These are phyloP conservation scores for Eulacestoma nigropectus DNA, from an alignment of 2,113 vertebrate genomes.

Conservation along the genomic window DNA sequence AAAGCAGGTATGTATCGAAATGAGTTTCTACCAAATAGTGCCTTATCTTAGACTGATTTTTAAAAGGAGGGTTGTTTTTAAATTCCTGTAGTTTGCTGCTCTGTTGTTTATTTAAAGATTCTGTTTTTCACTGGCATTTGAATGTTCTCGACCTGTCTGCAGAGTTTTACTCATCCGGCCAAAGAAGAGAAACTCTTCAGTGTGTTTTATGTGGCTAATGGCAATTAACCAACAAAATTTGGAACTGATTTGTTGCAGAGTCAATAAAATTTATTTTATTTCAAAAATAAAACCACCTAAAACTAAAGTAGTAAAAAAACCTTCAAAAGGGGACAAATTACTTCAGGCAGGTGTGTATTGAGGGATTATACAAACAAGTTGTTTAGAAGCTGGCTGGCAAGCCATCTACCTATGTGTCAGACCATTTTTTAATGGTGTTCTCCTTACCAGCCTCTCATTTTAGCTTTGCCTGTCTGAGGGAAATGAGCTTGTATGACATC, in stretches of 20 bases:
- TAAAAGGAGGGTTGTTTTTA: not conserved
- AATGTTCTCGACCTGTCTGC: accelerated
- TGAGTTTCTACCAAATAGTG: not conserved
- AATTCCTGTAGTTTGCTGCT: not conserved
- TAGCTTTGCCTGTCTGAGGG: not conserved
- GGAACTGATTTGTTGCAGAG: not conserved
- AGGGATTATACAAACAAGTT: not conserved
- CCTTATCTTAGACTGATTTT: not conserved
- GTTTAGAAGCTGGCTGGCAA: not conserved
- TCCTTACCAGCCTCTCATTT: not conserved
- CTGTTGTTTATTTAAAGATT: not conserved
- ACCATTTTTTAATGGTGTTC: not conserved
- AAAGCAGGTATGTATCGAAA: not conserved
- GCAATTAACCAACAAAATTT: not conserved
- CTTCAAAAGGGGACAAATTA: not conserved
- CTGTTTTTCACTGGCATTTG: not conserved
- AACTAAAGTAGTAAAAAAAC: not conserved
- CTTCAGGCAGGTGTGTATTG: not conserved
- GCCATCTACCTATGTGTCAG: not conserved
- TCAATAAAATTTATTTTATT: not conserved
- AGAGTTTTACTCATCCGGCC: not conserved
- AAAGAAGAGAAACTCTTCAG: not conserved
- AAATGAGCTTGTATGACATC: not conserved
- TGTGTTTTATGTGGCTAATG: not conserved
- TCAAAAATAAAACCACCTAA: not conserved